phyloP scores from a whole-genome alignment of 2,888 invertebrate species.

The Spatulosminthurus flaviceps region DNA sequence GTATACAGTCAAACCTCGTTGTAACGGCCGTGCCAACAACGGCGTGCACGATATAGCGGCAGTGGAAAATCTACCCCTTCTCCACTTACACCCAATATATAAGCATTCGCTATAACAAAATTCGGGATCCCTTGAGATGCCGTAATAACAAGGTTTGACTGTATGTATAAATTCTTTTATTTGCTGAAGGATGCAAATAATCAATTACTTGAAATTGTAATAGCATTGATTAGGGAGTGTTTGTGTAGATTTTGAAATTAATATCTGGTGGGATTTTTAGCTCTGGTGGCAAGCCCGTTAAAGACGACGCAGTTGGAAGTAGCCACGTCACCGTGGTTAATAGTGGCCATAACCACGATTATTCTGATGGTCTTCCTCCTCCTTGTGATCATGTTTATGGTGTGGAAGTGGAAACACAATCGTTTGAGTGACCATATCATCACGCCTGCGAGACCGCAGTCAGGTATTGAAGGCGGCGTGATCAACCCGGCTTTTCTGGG shows the following conservation, averaged over 20 bases:
- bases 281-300: slow-evolving; percentile 45
- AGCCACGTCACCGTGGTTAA: slow-evolving; percentile 58
- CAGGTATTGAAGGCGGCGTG: slow-evolving; percentile 61
- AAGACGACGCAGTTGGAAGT: slow-evolving; percentile 32
- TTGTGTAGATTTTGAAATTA: neutral
- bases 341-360: slow-evolving; percentile 57
- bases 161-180: no score
- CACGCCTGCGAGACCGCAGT: slow-evolving; percentile 52
- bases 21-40: no score
- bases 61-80: no score
- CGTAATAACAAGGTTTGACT: no score
- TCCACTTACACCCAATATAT: no score
- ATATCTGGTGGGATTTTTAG: slow-evolving; percentile 22
- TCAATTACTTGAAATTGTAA: no score
- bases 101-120: no score
- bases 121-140: no score
- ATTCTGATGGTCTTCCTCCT: slow-evolving; percentile 54
- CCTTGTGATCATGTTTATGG: slow-evolving; percentile 57
- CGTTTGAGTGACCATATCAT: slow-evolving; percentile 53
- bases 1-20: no score
- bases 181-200: no score
- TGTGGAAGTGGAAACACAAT: slow-evolving; percentile 62
- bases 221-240: no score
- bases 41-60: no score
- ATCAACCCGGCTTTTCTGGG: slow-evolving; percentile 62